Base-by-base conservation (phyloP, 2,113 vertebrate species). In the Osmerus mordax region DNA sequence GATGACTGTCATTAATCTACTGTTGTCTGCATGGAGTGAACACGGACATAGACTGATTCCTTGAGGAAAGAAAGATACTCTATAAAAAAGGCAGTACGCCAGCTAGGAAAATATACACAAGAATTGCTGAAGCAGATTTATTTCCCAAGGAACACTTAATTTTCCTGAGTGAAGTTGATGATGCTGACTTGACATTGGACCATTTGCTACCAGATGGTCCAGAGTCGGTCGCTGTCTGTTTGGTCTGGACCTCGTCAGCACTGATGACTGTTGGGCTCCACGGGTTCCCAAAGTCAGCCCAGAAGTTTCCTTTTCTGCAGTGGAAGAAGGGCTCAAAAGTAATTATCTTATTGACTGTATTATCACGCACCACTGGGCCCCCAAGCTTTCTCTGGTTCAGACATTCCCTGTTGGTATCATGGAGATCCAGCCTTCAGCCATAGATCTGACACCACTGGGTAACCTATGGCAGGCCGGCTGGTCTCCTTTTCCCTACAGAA, bases 181-280 rank as follows among this genome's bases (percentile, higher is more conserved):
- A 47, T 32, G 70, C 52, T 51, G 68, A 58, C 60, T 74, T 41
- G 61, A 61, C 68, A 55, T 64, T 71, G 41, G 74, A 77, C 58
- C 59, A 51, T 80, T 72, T 65, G 67, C 73, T 69, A 82, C 18
- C 81, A 88, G 84, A 81, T 85, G 84, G 73, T 67, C 41, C 3
- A 62, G 73, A 72, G 74, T 64, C 54, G 36, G 74, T 52, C 58
- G 53, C 59, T 68, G 29, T 75, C 74, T 74, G 62, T 76, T 70
- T 69, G 72, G 70, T 41, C 23, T 6, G 28, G 70, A 84, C 75
- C 76, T 82, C 69, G 76, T 88, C 82, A 78, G 61, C 59, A 60
- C 69, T 74, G 63, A 84, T 81, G 77, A 76, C 77, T 70, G 73
- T 84, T 70, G 72, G 67, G 69, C 41, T 56, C 25, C 9, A 64